Evolutionary conservation across 2,797 vertebrate species (phyloP).

Genomic region (Mus caroli): DNA sequence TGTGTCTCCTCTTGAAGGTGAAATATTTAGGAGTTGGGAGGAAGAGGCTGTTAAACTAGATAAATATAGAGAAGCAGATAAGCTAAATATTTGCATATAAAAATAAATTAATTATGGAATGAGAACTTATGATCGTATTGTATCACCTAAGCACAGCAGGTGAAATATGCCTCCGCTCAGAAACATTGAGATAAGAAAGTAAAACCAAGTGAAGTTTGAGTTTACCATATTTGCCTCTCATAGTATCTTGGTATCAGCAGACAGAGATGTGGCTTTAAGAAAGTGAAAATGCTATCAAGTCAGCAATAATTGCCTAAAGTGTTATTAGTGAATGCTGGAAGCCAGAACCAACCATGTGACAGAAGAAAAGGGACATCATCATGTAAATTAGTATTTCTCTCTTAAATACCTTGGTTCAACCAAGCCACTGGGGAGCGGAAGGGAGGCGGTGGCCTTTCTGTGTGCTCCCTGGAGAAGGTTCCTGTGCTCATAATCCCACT

Average conservation of each 20-base stretch:
- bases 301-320: neutral
- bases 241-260: neutral
- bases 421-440: neutral
- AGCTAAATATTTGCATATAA: neutral
- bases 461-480: neutral
- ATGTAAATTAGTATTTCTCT: neutral
- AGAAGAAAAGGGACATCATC: neutral
- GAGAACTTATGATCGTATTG: neutral
- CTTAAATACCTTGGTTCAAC: neutral
- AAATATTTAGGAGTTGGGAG: neutral
- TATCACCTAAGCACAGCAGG: neutral
- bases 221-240: neutral
- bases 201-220: rapidly evolving
- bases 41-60: neutral
- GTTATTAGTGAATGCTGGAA: neutral
- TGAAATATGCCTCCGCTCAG: too few relatives aligned
- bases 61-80: neutral
- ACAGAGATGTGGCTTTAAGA: neutral
- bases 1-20: neutral
- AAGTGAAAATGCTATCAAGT: neutral
- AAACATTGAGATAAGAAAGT: too few relatives aligned
- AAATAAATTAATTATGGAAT: neutral
- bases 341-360: neutral
- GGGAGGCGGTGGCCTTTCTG: neutral
- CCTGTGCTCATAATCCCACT: neutral